Conservation (phyloP, 2,113 vertebrate genomes). For the Gallinago media region DNA sequence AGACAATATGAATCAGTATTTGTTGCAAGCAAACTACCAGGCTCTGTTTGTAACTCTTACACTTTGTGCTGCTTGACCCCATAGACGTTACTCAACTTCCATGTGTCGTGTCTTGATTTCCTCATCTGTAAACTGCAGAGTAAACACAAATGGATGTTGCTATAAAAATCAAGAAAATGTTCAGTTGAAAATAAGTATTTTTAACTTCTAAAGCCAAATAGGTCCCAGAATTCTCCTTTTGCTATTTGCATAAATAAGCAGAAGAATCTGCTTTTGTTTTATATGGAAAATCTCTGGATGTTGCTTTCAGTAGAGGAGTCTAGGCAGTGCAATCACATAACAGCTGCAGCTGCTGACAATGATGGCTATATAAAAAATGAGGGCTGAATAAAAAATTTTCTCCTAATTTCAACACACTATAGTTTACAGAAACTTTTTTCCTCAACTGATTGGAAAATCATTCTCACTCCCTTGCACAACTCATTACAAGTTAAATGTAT, state of each 20-base stretch:
- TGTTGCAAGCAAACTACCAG: neutral
- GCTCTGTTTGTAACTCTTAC: neutral
- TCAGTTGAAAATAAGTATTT: neutral
- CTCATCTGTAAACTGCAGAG: neutral
- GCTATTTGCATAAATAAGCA: neutral
- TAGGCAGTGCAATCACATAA: neutral
- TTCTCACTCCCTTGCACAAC: neutral
- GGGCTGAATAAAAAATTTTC: neutral
- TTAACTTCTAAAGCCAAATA: neutral
- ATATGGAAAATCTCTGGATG: neutral
- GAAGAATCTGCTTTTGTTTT: neutral
- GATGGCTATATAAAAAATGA: neutral
- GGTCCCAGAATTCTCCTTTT: neutral
- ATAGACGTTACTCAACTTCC: neutral
- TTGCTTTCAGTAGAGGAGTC: neutral
- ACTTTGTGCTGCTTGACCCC: neutral
- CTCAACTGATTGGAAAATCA: neutral
- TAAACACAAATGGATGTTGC: neutral
- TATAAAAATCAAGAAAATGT: neutral
- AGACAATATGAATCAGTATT: neutral
- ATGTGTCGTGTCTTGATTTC: rapidly evolving
- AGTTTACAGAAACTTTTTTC: neutral
- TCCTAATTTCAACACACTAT: neutral
- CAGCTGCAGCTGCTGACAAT: neutral
- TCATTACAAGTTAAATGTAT: slow-evolving; percentile 19